Percentiles rank a stretch among this genome's conserved stretches.
Conservation (phyloP, 1,140 invertebrate species). For the Cydia fagiglandana region DNA sequence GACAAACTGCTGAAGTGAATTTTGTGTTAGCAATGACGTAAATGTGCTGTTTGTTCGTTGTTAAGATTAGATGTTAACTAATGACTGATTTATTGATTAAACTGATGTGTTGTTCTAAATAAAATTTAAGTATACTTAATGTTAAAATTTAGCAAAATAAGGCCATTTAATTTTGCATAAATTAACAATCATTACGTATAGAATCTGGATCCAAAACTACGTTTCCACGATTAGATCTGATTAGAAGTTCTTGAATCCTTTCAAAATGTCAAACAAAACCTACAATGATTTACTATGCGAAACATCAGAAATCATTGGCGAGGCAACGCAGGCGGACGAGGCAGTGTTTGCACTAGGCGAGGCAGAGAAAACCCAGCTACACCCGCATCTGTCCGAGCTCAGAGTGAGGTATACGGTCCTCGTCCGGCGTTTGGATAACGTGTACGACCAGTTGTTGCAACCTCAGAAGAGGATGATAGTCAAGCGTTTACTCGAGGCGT, state of each 20-base stretch:
- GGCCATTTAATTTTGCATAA: too few relatives aligned
- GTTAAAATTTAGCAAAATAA: too few relatives aligned
- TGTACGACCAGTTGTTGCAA: conserved; percentile 95
- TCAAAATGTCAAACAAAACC: conserved; percentile 85
- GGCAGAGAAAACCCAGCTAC: conserved; percentile 81
- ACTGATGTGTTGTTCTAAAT: too few relatives aligned
- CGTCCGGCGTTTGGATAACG: conserved; percentile 87
- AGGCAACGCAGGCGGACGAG: conserved; percentile 83
- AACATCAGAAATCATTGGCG: conserved; percentile 82
- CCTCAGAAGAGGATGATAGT: conserved; percentile 93
- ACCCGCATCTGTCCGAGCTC: conserved; percentile 80
- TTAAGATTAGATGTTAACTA: background rate
- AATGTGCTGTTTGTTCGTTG: background rate
- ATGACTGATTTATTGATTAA: too few relatives aligned
- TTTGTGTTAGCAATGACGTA: too few relatives aligned
- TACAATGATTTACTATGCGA: conserved; percentile 85
- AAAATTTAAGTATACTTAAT: too few relatives aligned
- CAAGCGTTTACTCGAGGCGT: conserved; percentile 88
- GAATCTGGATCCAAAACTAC: background rate
- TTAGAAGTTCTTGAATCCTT: background rate
- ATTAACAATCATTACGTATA: too few relatives aligned
- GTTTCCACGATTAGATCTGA: background rate
- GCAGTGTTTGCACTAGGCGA: conserved; percentile 82
- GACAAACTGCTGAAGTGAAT: conserved; percentile 13
- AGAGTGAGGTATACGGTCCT: conserved; percentile 91